Evolutionary conservation across 2,113 vertebrate species (phyloP).

Genomic region (Orthochromis indermauri): DNA sequence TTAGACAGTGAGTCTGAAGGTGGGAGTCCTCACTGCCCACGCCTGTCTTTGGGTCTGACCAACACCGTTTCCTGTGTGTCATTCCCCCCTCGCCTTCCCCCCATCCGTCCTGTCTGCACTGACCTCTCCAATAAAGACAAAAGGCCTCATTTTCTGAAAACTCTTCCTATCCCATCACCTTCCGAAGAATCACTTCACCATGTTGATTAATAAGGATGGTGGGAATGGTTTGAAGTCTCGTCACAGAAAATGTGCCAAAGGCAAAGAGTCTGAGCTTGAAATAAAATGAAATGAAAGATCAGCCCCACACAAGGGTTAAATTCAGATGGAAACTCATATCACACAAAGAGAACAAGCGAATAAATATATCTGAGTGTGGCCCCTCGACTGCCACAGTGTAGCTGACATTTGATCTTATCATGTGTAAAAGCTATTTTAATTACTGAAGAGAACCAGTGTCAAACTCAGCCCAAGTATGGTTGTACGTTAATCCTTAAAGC

Average conservation of each 20-base stretch:
- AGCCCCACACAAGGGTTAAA: background rate
- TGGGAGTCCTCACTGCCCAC: accelerated
- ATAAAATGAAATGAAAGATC: background rate
- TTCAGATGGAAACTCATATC: background rate
- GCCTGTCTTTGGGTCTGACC: background rate
- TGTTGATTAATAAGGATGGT: accelerated
- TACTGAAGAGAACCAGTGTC: background rate
- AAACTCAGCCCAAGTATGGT: accelerated
- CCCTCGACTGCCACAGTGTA: accelerated
- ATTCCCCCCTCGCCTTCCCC: background rate
- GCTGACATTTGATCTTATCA: background rate
- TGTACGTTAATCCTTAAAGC: background rate
- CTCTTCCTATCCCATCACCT: background rate
- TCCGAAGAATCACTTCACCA: accelerated
- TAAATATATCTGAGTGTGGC: background rate
- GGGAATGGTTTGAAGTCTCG: background rate
- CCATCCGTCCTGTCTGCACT: accelerated
- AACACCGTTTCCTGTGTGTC: background rate
- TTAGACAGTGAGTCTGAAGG: background rate
- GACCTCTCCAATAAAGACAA: background rate
- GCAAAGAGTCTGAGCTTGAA: background rate
- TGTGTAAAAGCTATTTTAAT: background rate
- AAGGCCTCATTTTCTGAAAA: accelerated
- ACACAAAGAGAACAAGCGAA: background rate
- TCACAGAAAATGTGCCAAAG: background rate